These are phyloP conservation scores for Hydractinia symbiolongicarpus DNA, from an alignment of 30 jellyfish, hydroid and myxozoan species.

Conservation along the genomic window DNA sequence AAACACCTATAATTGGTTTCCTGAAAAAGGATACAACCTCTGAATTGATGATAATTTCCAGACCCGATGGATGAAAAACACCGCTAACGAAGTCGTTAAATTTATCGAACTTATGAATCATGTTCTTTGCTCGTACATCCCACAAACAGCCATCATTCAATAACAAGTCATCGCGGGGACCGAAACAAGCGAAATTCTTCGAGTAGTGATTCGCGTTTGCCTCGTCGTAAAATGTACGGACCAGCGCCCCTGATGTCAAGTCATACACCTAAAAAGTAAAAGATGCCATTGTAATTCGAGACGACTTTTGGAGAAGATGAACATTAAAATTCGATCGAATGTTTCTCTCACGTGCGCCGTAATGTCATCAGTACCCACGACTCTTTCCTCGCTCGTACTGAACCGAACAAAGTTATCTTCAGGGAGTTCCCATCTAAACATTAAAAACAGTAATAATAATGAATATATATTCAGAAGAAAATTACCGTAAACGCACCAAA, in stretches of 20 bases:
- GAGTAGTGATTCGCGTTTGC: conserved; percentile 45
- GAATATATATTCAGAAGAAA: neutral
- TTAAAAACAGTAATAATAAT: neutral
- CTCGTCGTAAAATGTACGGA: conserved; percentile 54
- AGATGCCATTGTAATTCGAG: neutral
- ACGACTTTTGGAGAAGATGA: neutral
- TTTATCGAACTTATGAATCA: conserved; percentile 84
- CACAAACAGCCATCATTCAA: conserved; percentile 93
- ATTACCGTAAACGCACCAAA: neutral
- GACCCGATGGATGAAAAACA: conserved; percentile 91
- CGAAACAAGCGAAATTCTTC: conserved; percentile 66
- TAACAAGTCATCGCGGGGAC: conserved; percentile 72
- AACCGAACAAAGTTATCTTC: conserved; percentile 51
- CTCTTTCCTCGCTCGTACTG: conserved; percentile 71
- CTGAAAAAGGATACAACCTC: conserved; percentile 80
- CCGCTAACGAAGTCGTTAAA: conserved; percentile 90
- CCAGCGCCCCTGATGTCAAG: conserved; percentile 52
- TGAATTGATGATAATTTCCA: conserved; percentile 80
- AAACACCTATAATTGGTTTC: no score
- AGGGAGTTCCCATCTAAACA: conserved; percentile 49
- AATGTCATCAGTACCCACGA: conserved; percentile 64
- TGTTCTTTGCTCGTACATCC: conserved; percentile 80
- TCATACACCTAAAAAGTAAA: conserved; percentile 62
- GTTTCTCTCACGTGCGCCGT: conserved; percentile 69
- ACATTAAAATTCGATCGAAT: neutral